Base-by-base conservation (phyloP, 2,888 invertebrate species). In the Steinernema scapterisci region DNA sequence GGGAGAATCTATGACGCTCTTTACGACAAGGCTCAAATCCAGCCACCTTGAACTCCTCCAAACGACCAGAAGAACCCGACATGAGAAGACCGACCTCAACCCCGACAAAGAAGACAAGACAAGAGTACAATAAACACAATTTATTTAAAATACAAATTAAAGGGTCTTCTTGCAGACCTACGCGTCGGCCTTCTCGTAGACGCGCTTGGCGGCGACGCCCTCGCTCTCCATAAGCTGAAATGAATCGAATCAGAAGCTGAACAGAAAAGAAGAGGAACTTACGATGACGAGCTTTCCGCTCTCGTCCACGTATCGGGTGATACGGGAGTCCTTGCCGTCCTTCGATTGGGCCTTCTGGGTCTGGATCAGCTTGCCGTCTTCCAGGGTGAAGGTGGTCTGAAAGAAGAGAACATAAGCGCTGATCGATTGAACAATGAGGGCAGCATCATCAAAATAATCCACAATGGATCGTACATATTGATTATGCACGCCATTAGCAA, bases 321-420 rank as follows among this genome's bases (percentile, higher is more conserved):
- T 79, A 31, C 74, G 75, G 19, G 83, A 83, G 77, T 83, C 81
- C 78, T 84, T 84, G 48, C 84, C 85, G 44, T 80, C 80, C 44
- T 71, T 73, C 74, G 80, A 80, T 63, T 80, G 81, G 70, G 77
- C 81, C 77, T 82, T 83, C 73, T 82, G 82, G 63, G 71, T 70
- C 76, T 86, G 85, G 54, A 86, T 76, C 48, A 86, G 82, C 73
- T 81, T 82, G 73, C 81, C 82, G 71, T 79, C 77, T 71, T 84
- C 84, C 48, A 85, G 71, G 52, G 80, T 80, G 80, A 84, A 85
- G 27, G 76, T 76, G 75, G 63, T 77, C 85, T 85, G 73, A 76
- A 79, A 77, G 0, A 16, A 54, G 70, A 16, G 6, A 70, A 21
- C 70, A 11, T 21, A 23, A 1, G 19, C 48, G 13, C 13, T 48